Conservation (phyloP, 2,888 invertebrate genomes). For the Macrophya annulata region DNA sequence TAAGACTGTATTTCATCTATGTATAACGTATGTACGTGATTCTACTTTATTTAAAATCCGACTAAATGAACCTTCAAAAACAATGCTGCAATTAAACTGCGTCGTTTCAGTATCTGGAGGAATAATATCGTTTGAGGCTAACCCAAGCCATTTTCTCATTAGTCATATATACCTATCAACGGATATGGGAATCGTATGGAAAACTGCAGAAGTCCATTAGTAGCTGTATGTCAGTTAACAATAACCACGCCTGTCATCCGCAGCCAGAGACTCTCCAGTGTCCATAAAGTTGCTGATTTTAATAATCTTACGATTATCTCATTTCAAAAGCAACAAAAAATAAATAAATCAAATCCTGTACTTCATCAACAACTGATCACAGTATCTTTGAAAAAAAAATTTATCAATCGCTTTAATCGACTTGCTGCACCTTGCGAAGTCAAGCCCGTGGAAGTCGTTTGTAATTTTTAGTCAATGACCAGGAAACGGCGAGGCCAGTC, state of each 20-base stretch:
- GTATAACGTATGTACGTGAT: too few species aligned
- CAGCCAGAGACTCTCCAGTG: neutral
- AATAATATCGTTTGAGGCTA: conserved; percentile 14
- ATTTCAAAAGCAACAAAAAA: neutral
- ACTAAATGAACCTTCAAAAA: conserved; percentile 10
- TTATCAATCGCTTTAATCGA: neutral
- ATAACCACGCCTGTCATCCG: conserved; percentile 25
- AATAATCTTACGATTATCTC: neutral
- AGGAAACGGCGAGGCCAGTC: conserved; percentile 1
- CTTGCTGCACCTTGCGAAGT: conserved; percentile 16
- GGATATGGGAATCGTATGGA: neutral
- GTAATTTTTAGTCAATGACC: conserved; percentile 36
- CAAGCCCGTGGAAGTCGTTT: conserved; percentile 51
- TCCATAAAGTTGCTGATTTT: neutral
- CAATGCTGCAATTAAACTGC: conserved; percentile 11
- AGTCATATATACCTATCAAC: neutral
- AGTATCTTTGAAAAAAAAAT: neutral
- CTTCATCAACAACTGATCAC: neutral
- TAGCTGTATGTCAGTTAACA: neutral
- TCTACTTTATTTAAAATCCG: neutral
- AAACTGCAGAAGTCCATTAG: neutral
- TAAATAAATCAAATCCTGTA: neutral
- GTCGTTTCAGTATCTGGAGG: neutral
- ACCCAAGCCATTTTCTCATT: neutral
- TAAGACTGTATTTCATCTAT: neutral